Percentiles rank a stretch among this genome's conserved stretches.
Conservation (phyloP, 2,797 vertebrate species). For the Mormyrops boulengeri region DNA sequence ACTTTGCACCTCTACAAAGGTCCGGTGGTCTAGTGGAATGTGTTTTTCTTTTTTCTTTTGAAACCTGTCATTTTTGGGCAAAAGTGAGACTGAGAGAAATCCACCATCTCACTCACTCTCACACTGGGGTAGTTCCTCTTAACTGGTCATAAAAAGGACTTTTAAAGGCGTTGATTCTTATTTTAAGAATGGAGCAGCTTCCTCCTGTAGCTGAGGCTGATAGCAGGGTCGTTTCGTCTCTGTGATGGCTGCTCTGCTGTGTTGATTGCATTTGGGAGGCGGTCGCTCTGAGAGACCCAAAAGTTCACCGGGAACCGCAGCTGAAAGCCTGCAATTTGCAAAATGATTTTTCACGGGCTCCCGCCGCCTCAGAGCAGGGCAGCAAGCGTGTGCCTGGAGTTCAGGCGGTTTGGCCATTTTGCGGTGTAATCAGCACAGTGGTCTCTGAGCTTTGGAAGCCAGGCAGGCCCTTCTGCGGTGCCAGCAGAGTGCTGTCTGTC, state of each 20-base stretch:
- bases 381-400: neutral
- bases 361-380: neutral
- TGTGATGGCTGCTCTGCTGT: neutral
- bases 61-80: neutral
- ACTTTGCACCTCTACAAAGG: neutral
- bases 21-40: neutral
- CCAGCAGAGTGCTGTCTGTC: neutral
- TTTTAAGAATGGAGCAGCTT: neutral
- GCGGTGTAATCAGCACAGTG: neutral
- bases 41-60: neutral
- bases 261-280: neutral
- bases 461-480: neutral
- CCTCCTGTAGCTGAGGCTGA: neutral
- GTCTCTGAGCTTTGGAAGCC: neutral
- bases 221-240: neutral
- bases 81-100: neutral
- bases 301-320: neutral
- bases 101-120: neutral
- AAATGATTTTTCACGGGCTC: neutral
- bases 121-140: neutral
- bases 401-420: neutral
- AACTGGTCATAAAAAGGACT: neutral
- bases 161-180: neutral
- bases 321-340: neutral
- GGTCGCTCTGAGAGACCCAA: neutral